These are phyloP conservation scores for Lordiphosa clarofinis DNA, from an alignment of 1,140 invertebrate genomes.

Conservation along the genomic window DNA sequence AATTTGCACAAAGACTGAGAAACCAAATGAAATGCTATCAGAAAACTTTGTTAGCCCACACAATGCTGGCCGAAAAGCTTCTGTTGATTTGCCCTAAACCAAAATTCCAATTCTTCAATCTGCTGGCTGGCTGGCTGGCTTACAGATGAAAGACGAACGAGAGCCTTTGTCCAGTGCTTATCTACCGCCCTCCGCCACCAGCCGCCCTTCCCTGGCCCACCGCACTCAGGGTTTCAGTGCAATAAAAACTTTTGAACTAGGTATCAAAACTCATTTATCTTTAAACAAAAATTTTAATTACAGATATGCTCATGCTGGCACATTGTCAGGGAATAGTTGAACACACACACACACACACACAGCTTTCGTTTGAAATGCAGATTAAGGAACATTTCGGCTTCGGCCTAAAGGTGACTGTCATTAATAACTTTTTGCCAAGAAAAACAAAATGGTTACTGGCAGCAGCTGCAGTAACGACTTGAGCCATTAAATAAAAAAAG, in stretches of 20 bases:
- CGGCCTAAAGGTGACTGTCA: slow-evolving; percentile 52
- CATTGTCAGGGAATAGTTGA: slow-evolving; percentile 51
- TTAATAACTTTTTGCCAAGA: slow-evolving; percentile 60
- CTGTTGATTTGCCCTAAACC: slow-evolving; percentile 37
- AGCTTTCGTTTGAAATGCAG: slow-evolving; percentile 54
- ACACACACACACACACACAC: slow-evolving; percentile 5
- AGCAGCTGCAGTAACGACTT: slow-evolving; percentile 75
- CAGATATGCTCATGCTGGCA: slow-evolving; percentile 71
- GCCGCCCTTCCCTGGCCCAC: neutral
- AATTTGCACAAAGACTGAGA: slow-evolving; percentile 37
- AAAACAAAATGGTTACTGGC: slow-evolving; percentile 42
- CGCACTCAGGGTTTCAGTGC: slow-evolving; percentile 22
- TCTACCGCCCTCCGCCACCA: slow-evolving; percentile 11
- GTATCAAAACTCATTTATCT: slow-evolving; percentile 75
- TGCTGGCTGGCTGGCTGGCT: slow-evolving; percentile 57
- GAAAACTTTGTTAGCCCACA: slow-evolving; percentile 60
- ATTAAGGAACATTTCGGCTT: slow-evolving; percentile 31
- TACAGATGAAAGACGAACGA: slow-evolving; percentile 15
- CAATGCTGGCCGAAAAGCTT: slow-evolving; percentile 22
- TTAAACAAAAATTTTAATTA: slow-evolving; percentile 75
- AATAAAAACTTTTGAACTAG: slow-evolving; percentile 72
- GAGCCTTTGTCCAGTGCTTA: slow-evolving; percentile 54
- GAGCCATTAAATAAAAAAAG: slow-evolving; percentile 64
- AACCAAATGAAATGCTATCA: slow-evolving; percentile 52
- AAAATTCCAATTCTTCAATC: slow-evolving; percentile 52